Base-by-base conservation (phyloP, 2,113 vertebrate genomes). In the Centropus bengalensis region DNA sequence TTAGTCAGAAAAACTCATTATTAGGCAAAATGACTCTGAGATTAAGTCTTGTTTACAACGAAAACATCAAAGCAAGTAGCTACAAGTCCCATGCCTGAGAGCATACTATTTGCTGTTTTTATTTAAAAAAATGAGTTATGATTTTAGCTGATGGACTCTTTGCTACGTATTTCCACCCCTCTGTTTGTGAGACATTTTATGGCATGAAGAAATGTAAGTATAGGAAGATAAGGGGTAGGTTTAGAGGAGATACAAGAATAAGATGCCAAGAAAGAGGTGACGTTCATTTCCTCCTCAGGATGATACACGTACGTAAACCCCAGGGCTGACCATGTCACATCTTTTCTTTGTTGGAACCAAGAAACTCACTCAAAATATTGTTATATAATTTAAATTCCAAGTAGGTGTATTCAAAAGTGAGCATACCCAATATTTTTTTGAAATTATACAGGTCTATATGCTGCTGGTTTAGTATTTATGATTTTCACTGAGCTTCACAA, bases 11-110 rank as follows among this genome's bases (percentile, higher is more conserved):
- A 88, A 86, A 32, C 13, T 90, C 10, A 33, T 90, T 88, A 30
- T 89, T 82, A 91, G 67, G 55, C 36, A 89, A 94, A 95, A 79
- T 55, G 76, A 79, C 44, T 68, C 33, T 8, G 47, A 68, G 44
- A 86, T 81, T 83, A 86, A 91, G 16, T 80, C 80, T 60, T 92
- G 27, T 95, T 79, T 87, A 76, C 66, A 82, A 40, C 32, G 44
- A 36, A 81, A 87, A 54, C 78, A 87, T 87, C 89, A 89, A 92
- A 93, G 84, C 5, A 71, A 58, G 36, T 26, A 51, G 33, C 44
- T 90, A 33, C 24, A 67, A 86, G 49, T 64, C 27, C 21, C 19
- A n/a, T 30, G 19, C 32, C 51, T 66, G 28, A 82, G 5, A 86
- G 24, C 13, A 44, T 22, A 8, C 5, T 36, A 30, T 71, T 63